These are phyloP conservation scores for Dasysyrphus tricinctus DNA, from an alignment of 2,888 invertebrate genomes.

Conservation along the genomic window DNA sequence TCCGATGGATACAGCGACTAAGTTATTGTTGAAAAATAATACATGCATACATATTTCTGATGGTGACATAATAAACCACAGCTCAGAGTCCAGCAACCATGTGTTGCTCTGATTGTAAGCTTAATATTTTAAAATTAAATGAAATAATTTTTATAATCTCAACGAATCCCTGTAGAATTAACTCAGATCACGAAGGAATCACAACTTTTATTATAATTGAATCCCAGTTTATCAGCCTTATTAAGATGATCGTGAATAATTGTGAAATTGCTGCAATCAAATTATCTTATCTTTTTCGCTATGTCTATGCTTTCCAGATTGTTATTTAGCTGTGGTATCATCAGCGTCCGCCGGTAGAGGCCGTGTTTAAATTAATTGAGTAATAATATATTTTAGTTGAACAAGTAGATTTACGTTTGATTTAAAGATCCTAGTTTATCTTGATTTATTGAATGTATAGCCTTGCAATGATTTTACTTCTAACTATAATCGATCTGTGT, in stretches of 20 bases:
- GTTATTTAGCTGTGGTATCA: neutral
- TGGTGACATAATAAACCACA: conserved; percentile 40
- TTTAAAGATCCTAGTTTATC: neutral
- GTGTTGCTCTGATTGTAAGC: conserved; percentile 1
- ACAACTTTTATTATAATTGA: conserved; percentile 28
- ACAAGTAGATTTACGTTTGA: neutral
- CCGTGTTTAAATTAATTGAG: conserved; percentile 3
- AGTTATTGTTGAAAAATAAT: neutral
- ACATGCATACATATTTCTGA: neutral
- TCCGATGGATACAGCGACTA: neutral
- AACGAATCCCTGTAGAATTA: neutral
- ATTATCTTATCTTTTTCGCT: conserved; percentile 19
- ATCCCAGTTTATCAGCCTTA: conserved; percentile 37
- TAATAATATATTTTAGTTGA: neutral
- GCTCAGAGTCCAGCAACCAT: conserved; percentile 27
- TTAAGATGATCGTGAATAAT: conserved; percentile 47
- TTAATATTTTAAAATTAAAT: too few relatives aligned
- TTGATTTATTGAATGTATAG: neutral
- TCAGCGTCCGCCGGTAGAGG: neutral
- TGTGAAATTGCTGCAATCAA: conserved; percentile 34
- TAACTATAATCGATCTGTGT: neutral
- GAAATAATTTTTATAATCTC: neutral
- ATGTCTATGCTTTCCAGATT: neutral
- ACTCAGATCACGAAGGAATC: conserved; percentile 14
- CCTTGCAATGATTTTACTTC: neutral